Base-by-base conservation (phyloP, 1,140 invertebrate species). In the Cydia strobilella region DNA sequence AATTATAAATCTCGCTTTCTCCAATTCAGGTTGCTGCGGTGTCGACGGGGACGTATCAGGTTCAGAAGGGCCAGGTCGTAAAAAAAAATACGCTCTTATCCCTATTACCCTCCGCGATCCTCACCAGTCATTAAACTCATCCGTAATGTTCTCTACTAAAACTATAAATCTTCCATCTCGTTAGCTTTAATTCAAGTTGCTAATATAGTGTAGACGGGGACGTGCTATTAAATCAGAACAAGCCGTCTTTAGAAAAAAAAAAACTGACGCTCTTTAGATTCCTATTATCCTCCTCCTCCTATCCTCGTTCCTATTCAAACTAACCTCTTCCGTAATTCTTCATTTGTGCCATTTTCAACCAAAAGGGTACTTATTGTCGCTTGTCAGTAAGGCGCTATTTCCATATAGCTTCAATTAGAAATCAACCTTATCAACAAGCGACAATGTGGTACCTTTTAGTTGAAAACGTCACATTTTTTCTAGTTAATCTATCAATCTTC, bases 261-360 rank as follows among this genome's bases (percentile, higher is more conserved):
- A 71, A 63, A 89, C 90, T 90, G 63, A 92, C 90, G 90, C 89
- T 76, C 89, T 87, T 87, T 69, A 92, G 80, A 31, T 92, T 89
- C 54, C 90, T 80, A 77, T 92, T 92, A 75, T 92, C 90, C 73
- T 91, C 90, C 7, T 88, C 88, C n/a, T n/a, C n/a, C n/a, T 66
- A 91, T 31, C 31, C 35, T 39, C 7, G 7, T 2, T 89, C 75
- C 90, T 84, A 2, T 84, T 79, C 9, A 90, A 73, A 0, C 87
- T 62, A 92, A 75, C 23, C 89, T 66, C 62, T 85, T 89, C 77
- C 82, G 88, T 65, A 91, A 74, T 69, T 91, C 90, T 18, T 91
- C 90, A 42, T 92, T 92, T n/a, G n/a, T n/a, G n/a, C n/a, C n/a
- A n/a, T n/a, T n/a, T n/a, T n/a, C n/a, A n/a, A n/a, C n/a, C n/a